phyloP scores from a whole-genome alignment of 2,888 invertebrate species.

The Sericinus montela region DNA sequence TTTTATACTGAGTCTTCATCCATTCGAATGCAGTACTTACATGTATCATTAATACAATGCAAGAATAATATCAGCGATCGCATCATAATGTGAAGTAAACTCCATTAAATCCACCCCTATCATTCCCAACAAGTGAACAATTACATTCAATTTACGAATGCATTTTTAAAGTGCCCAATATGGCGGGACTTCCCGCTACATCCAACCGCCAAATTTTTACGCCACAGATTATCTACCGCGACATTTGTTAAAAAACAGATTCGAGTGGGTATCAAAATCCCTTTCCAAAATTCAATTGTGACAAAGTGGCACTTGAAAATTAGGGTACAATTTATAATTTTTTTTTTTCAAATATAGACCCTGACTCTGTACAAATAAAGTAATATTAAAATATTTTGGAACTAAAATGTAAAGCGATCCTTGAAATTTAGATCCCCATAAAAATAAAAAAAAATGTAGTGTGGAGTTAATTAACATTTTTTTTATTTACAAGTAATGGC shows the following conservation, averaged over 20 bases:
- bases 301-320: conserved; percentile 55
- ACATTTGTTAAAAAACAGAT: conserved; percentile 76
- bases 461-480: background rate
- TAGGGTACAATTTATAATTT: background rate
- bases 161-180: conserved; percentile 73
- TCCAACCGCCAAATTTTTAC: conserved; percentile 48
- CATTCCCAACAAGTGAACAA: conserved; percentile 72
- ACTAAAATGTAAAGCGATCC: conserved; percentile 16
- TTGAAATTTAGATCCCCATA: conserved; percentile 19
- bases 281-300: conserved; percentile 68
- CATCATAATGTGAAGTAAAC: conserved; percentile 20
- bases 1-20: background rate
- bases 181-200: conserved; percentile 45
- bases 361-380: conserved; percentile 17
- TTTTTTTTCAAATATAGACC: conserved; percentile 18
- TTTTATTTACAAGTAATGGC: too few relatives aligned
- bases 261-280: conserved; percentile 64
- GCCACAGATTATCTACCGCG: conserved; percentile 54
- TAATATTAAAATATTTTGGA: background rate
- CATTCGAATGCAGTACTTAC: too few relatives aligned
- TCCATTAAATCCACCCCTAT: conserved; percentile 39
- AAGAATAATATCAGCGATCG: background rate
- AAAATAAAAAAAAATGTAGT: background rate
- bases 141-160: conserved; percentile 77
- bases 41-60: background rate